A percentile compares a stretch with the other conserved stretches of the same genome.
These are phyloP conservation scores for Linnaemya tessellans DNA, from an alignment of 2,888 invertebrate species.

Conservation along the genomic window DNA sequence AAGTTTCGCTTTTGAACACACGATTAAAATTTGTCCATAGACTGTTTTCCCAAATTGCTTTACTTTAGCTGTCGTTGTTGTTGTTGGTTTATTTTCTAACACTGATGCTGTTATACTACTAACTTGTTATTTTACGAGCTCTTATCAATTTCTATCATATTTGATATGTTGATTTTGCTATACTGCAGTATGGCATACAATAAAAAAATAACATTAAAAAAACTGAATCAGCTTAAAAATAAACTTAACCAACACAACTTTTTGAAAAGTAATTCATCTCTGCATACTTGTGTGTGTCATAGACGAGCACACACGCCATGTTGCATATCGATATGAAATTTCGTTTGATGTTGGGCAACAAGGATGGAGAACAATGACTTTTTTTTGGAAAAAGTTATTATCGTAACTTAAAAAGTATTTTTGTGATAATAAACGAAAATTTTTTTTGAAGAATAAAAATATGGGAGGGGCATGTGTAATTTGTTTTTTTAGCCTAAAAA, in stretches of 20 bases:
- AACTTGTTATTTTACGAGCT: constrained; percentile 26
- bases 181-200: not conserved
- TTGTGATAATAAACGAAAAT: no score
- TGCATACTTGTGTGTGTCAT: not conserved
- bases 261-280: constrained; percentile 32
- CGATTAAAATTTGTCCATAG: not conserved
- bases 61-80: constrained; percentile 9
- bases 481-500: no score
- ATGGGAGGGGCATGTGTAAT: no score
- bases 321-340: constrained; percentile 23
- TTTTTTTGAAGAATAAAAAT: no score
- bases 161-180: constrained; percentile 65
- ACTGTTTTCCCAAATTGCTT: constrained; percentile 14
- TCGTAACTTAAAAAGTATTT: not conserved
- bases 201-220: constrained; percentile 1
- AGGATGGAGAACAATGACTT: constrained; percentile 1
- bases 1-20: constrained; percentile 53
- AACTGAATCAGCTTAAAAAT: constrained; percentile 41
- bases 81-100: not conserved
- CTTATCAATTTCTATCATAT: constrained; percentile 64
- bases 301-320: not conserved
- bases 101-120: constrained; percentile 20
- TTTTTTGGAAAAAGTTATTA: not conserved
- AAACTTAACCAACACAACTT: constrained; percentile 36
- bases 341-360: constrained; percentile 35